These are phyloP conservation scores for Alligator mississippiensis DNA, from an alignment of 2,113 vertebrate species.

Conservation along the genomic window DNA sequence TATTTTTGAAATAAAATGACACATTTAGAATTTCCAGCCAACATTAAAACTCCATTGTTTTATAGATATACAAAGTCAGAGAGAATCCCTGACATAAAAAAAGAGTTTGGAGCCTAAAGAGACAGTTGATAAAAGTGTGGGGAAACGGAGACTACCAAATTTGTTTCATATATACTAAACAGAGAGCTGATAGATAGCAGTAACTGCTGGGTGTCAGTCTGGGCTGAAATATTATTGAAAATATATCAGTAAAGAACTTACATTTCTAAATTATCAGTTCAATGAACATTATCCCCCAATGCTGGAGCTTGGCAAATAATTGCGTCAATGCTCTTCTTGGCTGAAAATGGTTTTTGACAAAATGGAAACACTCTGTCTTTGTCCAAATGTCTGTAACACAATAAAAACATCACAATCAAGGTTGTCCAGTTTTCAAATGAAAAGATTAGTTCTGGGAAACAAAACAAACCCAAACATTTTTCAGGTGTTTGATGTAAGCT, in stretches of 20 bases:
- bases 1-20: too few species aligned
- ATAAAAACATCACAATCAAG: not conserved
- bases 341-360: not conserved
- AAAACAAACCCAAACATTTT: too few species aligned
- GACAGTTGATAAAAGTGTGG: not conserved
- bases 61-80: too few species aligned
- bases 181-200: not conserved
- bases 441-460: not conserved
- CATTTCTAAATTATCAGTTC: not conserved
- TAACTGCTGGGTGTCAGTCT: not conserved
- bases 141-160: rapidly evolving
- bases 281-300: not conserved
- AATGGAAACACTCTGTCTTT: not conserved
- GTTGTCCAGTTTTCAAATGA: not conserved
- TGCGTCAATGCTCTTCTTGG: not conserved
- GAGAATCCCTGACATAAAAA: too few species aligned
- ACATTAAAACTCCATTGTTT: too few species aligned
- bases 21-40: too few species aligned
- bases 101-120: too few species aligned
- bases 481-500: not conserved
- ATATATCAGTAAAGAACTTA: not conserved
- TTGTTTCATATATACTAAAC: rapidly evolving
- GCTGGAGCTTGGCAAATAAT: not conserved
- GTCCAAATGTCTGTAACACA: not conserved
- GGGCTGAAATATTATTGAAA: not conserved